Percentiles rank a stretch among this genome's conserved stretches.
Evolutionary conservation across 2,113 vertebrate species (phyloP).

Genomic region (Ellobius talpinus): DNA sequence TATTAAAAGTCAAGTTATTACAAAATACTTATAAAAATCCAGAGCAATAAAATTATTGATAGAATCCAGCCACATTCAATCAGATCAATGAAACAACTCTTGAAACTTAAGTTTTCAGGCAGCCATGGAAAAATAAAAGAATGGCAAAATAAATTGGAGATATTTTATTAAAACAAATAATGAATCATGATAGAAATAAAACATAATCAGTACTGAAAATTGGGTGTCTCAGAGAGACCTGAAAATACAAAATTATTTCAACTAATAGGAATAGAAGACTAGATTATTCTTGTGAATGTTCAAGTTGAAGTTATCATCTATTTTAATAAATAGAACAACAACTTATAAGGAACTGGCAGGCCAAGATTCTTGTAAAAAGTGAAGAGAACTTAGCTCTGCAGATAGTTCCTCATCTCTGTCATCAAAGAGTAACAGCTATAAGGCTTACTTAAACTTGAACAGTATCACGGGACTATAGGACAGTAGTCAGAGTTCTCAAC

Average conservation of each 20-base stretch:
- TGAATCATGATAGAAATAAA: background rate
- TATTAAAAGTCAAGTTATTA: background rate
- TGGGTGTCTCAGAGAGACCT: background rate
- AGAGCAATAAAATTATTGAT: background rate
- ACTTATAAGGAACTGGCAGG: background rate
- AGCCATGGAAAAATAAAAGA: background rate
- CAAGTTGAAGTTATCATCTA: background rate
- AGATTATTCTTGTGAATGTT: background rate
- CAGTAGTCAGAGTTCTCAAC: too few species aligned
- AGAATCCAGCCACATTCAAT: background rate
- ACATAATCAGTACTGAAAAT: background rate
- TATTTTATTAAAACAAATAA: background rate
- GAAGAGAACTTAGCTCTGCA: background rate
- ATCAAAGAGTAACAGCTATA: too few species aligned
- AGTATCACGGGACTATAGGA: too few species aligned
- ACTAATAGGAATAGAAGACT: background rate
- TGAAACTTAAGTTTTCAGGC: background rate
- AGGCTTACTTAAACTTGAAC: too few species aligned
- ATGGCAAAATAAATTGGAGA: background rate
- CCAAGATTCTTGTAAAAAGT: background rate
- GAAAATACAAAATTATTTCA: background rate
- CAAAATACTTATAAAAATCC: background rate
- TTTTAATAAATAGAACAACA: background rate
- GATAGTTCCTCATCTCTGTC: too few species aligned
- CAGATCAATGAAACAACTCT: background rate